A percentile compares a stretch with the other conserved stretches of the same genome.
These are phyloP conservation scores for Cheilosia urbana DNA, from an alignment of 2,888 invertebrate species.

Conservation along the genomic window DNA sequence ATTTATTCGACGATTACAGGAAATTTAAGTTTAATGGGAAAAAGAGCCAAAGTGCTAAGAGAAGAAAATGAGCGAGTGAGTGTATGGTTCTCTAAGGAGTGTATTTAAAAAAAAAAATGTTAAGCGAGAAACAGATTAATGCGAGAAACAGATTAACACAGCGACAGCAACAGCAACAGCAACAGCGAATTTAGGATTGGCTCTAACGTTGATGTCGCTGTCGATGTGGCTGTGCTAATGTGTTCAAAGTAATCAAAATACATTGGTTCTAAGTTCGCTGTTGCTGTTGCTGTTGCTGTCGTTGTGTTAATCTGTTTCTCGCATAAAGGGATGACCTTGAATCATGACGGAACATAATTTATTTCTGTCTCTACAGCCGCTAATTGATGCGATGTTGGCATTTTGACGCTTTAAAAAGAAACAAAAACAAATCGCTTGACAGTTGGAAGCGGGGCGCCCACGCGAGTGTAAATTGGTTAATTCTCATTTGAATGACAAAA, in stretches of 20 bases:
- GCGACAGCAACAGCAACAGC: too few species aligned
- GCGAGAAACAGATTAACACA: too few species aligned
- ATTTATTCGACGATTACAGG: conserved; percentile 12
- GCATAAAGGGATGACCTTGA: background rate
- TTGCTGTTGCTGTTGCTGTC: too few species aligned
- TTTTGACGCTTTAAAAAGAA: background rate
- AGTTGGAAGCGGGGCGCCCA: conserved; percentile 10
- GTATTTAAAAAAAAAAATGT: background rate
- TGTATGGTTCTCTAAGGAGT: too few species aligned
- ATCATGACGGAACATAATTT: background rate
- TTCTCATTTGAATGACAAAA: background rate
- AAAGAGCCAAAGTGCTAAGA: background rate
- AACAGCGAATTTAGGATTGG: too few species aligned
- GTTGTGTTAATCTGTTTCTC: too few species aligned
- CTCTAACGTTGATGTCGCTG: too few species aligned
- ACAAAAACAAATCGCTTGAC: background rate
- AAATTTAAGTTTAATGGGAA: background rate
- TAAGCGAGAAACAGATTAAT: too few species aligned
- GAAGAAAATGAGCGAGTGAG: too few species aligned
- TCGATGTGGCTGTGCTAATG: too few species aligned
- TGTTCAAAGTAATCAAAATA: too few species aligned
- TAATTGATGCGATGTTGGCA: conserved; percentile 2
- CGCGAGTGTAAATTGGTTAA: background rate
- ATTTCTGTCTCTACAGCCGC: background rate
- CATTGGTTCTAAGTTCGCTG: too few species aligned